Evolutionary conservation across 1,140 invertebrate genomes (phyloP).

Genomic region (Drosophila nigromelanica): DNA sequence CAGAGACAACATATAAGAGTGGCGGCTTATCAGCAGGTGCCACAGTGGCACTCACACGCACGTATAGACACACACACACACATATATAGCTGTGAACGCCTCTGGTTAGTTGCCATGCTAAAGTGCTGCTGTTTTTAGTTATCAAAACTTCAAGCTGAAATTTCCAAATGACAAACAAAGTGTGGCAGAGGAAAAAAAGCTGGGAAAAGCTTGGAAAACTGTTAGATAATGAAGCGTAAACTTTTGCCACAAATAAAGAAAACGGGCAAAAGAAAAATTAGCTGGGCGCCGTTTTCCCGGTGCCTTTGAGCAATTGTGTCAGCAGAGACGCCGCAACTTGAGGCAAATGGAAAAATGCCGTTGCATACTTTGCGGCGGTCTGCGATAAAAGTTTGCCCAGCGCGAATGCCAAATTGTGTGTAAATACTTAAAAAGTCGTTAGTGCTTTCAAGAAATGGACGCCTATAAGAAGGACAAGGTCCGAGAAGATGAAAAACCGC

Average conservation of each 20-base stretch:
- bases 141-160: slow-evolving; percentile 44
- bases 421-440: slow-evolving; percentile 79
- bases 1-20: slow-evolving; percentile 19
- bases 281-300: slow-evolving; percentile 13
- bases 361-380: slow-evolving; percentile 51
- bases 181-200: not conserved
- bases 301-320: slow-evolving; percentile 33
- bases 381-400: slow-evolving; percentile 56
- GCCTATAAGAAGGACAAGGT: slow-evolving; percentile 6
- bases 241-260: slow-evolving; percentile 30
- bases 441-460: slow-evolving; percentile 43
- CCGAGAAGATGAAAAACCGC: not conserved
- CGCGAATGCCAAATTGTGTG: slow-evolving; percentile 64
- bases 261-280: slow-evolving; percentile 35
- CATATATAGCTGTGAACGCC: slow-evolving; percentile 4
- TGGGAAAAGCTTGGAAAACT: slow-evolving; percentile 6
- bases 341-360: slow-evolving; percentile 42
- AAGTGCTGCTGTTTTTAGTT: slow-evolving; percentile 16
- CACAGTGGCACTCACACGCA: slow-evolving; percentile 6
- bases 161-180: slow-evolving; percentile 30
- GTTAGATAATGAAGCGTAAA: slow-evolving; percentile 66
- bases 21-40: slow-evolving; percentile 51
- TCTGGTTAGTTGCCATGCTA: slow-evolving; percentile 13
- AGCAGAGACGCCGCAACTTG: slow-evolving; percentile 14
- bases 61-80: not conserved